A percentile compares a stretch with the other conserved stretches of the same genome.
These are phyloP conservation scores for Danio rerio DNA, from an alignment of 2,113 vertebrate genomes.

Conservation along the genomic window DNA sequence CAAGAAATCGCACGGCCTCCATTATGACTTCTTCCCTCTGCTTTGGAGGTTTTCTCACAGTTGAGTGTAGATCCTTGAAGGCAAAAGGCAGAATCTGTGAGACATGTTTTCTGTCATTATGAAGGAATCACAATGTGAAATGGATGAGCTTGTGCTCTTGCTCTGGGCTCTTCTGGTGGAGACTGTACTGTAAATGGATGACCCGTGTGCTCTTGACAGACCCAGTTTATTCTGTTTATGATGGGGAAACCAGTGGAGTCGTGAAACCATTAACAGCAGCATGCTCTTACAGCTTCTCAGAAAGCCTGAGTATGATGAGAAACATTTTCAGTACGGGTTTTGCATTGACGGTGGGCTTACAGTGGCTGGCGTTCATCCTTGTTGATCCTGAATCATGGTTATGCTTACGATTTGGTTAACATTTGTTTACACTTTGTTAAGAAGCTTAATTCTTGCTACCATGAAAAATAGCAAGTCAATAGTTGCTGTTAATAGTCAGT, in stretches of 20 bases:
- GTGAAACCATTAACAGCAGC: not conserved
- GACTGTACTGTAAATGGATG: constrained; percentile 31
- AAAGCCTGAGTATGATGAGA: not conserved
- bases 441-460: no score
- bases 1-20: not conserved
- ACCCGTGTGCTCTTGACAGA: not conserved
- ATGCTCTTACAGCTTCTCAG: not conserved
- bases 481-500: no score
- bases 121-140: constrained; percentile 37
- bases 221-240: not conserved
- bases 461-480: no score
- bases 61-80: constrained; percentile 14
- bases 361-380: not conserved
- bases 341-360: not conserved
- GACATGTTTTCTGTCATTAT: constrained; percentile 41
- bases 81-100: constrained; percentile 25
- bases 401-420: not conserved
- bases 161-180: constrained; percentile 29
- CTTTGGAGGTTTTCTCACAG: not conserved
- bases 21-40: constrained; percentile 37
- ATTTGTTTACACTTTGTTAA: not conserved
- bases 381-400: constrained; percentile 1
- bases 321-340: not conserved
- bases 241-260: not conserved
- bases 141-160: constrained; percentile 9